Percentiles rank a stretch among this genome's conserved stretches.
Conservation (phyloP, 2,113 vertebrate genomes). For the Echinops telfairi region DNA sequence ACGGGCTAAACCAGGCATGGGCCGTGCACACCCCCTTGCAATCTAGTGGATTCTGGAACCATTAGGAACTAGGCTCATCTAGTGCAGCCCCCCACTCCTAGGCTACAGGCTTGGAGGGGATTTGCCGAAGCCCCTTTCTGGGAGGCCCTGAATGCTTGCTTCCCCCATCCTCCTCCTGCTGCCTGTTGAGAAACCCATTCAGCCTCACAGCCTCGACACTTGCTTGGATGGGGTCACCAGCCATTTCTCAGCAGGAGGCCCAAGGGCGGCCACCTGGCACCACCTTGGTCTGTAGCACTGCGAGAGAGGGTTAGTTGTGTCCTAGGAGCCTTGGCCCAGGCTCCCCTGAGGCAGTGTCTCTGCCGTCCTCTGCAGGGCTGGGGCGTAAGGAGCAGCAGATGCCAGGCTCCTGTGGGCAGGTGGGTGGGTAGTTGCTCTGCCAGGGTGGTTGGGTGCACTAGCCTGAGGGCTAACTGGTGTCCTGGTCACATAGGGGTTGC, state of each 20-base stretch:
- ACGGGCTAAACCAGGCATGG: neutral
- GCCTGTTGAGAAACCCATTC: neutral
- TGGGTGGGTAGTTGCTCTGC: neutral
- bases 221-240: neutral
- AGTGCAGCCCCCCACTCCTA: too few species aligned
- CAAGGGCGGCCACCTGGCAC: neutral
- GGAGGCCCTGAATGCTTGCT: too few species aligned
- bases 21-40: neutral
- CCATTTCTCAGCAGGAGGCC: neutral
- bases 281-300: neutral
- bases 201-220: neutral
- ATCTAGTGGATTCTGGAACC: neutral
- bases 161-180: too few species aligned
- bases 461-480: neutral
- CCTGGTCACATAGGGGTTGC: slow-evolving; percentile 89
- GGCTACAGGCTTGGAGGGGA: too few species aligned
- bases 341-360: neutral
- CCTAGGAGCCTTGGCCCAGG: neutral
- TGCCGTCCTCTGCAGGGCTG: neutral
- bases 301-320: neutral
- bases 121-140: neutral
- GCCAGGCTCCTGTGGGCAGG: neutral
- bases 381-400: neutral
- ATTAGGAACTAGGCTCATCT: neutral
- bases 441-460: neutral